Base-by-base conservation (phyloP, 1,140 invertebrate genomes). In the Telenomus remus region DNA sequence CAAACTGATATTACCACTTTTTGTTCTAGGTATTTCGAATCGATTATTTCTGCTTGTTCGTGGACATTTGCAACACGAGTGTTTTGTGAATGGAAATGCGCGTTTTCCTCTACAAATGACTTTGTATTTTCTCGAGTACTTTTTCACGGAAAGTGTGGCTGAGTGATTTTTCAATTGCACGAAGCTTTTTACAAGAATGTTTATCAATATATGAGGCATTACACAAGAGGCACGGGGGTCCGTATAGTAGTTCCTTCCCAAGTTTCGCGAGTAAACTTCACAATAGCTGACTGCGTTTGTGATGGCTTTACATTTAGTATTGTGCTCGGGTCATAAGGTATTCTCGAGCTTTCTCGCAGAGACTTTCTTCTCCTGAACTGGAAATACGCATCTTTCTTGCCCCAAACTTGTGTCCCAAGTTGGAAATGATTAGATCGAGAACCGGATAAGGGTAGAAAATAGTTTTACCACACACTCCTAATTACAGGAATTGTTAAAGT, bases 301-400 rank as follows among this genome's bases (percentile, higher is more conserved):
- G 53, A 72, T 64, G 48, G 60, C 60, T 64, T 72, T 72, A 59
- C 69, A 72, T 72, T 64, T 64, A 64, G 56, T 47, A 61, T 64
- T 72, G 60, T 64, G 27, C 47, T 64, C 11, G 33, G 60, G 60
- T 54, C 69, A 72, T 72, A 65, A 72, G 34, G 68, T 64, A 65
- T 54, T 53, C 69, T 64, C 69, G n/a, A 10, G 19, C 19, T 12
- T 42, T 46, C 68, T 61, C 53, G 5, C 39, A 13, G 13, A 48
- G 59, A 51, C 33, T 57, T 63, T 71, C 57, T 64, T 63, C 27
- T 19, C 8, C 54, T 42, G 54, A 65, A 43, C 65, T 60, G 47
- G 60, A 53, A 72, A 47, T 72, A 65, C 60, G 60, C 60, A 73
- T 66, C 55, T 73, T 73, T 73, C 70, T 65, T 64, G 42, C 19